A percentile compares a stretch with the other conserved stretches of the same genome.
These are phyloP conservation scores for Daubentonia madagascariensis DNA, from an alignment of 2,113 vertebrate species.

Conservation along the genomic window DNA sequence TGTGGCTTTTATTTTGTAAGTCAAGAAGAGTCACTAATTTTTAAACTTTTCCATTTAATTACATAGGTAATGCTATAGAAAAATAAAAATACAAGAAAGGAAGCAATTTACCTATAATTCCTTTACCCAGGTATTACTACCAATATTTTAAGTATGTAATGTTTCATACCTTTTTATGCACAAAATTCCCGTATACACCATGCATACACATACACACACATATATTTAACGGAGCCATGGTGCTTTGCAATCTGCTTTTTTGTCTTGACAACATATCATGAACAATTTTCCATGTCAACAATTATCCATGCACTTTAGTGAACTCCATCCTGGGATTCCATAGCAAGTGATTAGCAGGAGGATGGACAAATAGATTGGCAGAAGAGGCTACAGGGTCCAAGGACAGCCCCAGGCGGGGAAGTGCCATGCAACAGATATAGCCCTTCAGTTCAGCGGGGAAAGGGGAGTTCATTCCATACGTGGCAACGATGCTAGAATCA, in stretches of 20 bases:
- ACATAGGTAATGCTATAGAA: neutral
- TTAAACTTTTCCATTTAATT: neutral
- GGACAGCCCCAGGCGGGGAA: neutral
- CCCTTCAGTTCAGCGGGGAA: fast-evolving
- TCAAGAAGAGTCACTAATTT: neutral
- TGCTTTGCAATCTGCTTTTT: neutral
- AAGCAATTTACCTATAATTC: neutral
- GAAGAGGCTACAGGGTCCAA: neutral
- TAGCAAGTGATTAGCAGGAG: fast-evolving
- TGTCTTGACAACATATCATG: no score
- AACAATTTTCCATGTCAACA: neutral
- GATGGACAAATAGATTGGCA: fast-evolving
- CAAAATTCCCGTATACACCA: neutral
- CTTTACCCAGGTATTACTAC: neutral
- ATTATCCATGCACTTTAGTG: fast-evolving
- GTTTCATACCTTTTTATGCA: no score
- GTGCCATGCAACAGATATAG: fast-evolving
- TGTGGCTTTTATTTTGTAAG: neutral
- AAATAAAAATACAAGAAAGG: neutral
- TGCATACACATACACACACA: neutral
- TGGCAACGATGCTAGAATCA: neutral
- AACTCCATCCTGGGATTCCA: neutral
- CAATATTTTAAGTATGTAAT: no score
- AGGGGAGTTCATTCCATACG: no score
- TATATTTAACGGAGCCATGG: neutral